A percentile compares a stretch with the other conserved stretches of the same genome.
These are phyloP conservation scores for Tapirus indicus DNA, from an alignment of 2,797 vertebrate species.

Conservation along the genomic window DNA sequence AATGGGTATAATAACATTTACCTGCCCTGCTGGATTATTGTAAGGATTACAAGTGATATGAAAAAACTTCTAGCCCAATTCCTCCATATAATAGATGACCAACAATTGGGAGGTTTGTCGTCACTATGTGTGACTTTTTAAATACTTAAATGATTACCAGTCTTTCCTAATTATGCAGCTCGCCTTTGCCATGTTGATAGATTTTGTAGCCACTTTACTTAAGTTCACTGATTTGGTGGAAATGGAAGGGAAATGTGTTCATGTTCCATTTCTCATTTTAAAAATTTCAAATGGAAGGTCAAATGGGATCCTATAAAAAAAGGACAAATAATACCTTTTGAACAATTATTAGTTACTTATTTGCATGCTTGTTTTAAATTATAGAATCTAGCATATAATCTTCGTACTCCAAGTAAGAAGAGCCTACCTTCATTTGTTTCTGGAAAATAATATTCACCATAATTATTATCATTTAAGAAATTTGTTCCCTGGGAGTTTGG, in stretches of 20 bases:
- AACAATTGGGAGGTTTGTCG: not conserved
- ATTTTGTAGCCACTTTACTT: not conserved
- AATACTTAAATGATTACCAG: not conserved
- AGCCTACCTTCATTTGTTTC: not conserved
- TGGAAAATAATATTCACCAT: not conserved
- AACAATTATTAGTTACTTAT: not conserved
- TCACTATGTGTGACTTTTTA: not conserved
- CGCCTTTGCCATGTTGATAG: not conserved
- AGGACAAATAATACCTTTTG: not conserved
- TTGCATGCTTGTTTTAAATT: not conserved
- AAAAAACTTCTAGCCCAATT: not conserved
- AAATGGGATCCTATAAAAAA: not conserved
- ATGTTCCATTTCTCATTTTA: not conserved
- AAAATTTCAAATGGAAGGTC: not conserved
- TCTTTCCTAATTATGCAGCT: not conserved
- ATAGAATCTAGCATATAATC: not conserved
- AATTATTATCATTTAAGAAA: not conserved
- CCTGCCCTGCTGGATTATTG: not conserved
- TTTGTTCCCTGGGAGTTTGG: not conserved
- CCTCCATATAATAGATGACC: not conserved
- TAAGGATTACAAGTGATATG: not conserved
- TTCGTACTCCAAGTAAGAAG: not conserved
- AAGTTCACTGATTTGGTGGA: not conserved
- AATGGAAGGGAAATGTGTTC: not conserved
- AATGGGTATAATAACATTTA: not conserved